phyloP scores from a whole-genome alignment of 2,888 invertebrate species.

The Monopis laevigella region DNA sequence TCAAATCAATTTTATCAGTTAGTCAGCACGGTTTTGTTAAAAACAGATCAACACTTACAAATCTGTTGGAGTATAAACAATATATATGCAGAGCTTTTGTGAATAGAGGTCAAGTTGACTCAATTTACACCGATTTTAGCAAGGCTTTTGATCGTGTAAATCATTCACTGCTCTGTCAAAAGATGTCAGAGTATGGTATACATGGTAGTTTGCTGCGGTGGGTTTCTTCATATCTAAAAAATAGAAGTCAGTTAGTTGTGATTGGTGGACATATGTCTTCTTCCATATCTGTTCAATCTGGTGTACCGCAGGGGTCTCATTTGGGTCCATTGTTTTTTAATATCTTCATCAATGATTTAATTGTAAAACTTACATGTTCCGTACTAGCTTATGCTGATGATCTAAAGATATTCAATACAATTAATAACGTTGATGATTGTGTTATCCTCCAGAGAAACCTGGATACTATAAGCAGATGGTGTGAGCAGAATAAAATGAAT shows the following conservation, averaged over 20 bases:
- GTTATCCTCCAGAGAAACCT: background rate
- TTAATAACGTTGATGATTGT: background rate
- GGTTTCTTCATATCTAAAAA: slow-evolving; percentile 8
- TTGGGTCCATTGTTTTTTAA: slow-evolving; percentile 11
- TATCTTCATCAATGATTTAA: slow-evolving; percentile 9
- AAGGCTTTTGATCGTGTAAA: slow-evolving; percentile 19
- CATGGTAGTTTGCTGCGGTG: slow-evolving; percentile 9
- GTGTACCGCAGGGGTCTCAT: slow-evolving; percentile 11
- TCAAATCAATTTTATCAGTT: slow-evolving; percentile 11
- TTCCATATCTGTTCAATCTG: too few species aligned
- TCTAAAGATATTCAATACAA: background rate
- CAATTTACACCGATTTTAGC: slow-evolving; percentile 18
- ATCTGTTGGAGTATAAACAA: slow-evolving; percentile 16
- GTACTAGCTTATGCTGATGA: slow-evolving; percentile 3
- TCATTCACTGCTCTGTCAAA: slow-evolving; percentile 9
- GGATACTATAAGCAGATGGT: background rate
- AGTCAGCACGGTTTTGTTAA: slow-evolving; percentile 17
- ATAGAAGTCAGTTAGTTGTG: slow-evolving; percentile 12
- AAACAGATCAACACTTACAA: slow-evolving; percentile 17
- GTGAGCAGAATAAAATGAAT: background rate
- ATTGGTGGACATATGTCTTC: slow-evolving; percentile 12
- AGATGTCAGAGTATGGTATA: slow-evolving; percentile 3
- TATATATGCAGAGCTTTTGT: slow-evolving; percentile 12
- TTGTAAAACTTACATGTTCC: background rate
- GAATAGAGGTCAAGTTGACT: slow-evolving; percentile 11